Evolutionary conservation across 1,140 invertebrate species (phyloP).

Genomic region (Venustaconcha ellipsiformis): DNA sequence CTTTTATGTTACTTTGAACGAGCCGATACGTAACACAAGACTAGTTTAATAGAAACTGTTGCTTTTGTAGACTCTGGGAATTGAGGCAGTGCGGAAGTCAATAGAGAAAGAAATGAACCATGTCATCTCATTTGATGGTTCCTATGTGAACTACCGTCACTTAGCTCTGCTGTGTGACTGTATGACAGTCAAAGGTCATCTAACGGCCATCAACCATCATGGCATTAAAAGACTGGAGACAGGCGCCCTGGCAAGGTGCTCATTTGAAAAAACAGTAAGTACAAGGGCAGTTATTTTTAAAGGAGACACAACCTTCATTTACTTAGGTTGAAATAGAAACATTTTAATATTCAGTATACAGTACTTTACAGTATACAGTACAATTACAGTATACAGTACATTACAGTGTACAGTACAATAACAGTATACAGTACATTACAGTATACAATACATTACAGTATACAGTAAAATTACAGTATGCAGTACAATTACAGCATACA

Average conservation of each 20-base stretch:
- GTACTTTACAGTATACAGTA: no score
- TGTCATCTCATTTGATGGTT: constrained; percentile 98
- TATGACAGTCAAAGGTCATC: constrained; percentile 99
- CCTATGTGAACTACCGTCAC: constrained; percentile 99
- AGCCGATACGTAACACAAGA: no score
- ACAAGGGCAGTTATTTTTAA: background rate
- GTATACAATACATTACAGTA: no score
- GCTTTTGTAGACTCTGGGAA: constrained; percentile 85
- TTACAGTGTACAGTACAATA: no score
- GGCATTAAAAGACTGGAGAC: constrained; percentile 99
- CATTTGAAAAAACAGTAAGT: constrained; percentile 73
- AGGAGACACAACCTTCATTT: no score
- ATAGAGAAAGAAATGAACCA: constrained; percentile 99
- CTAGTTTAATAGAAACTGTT: background rate
- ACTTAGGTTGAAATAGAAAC: no score
- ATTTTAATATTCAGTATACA: no score
- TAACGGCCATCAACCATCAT: constrained; percentile 99
- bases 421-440: no score
- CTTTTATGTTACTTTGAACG: no score
- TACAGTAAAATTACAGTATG: no score
- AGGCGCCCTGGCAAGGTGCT: constrained; percentile 93
- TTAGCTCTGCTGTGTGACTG: constrained; percentile 98
- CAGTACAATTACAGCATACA: no score
- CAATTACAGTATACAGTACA: no score
- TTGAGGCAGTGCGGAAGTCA: constrained; percentile 98